Evolutionary conservation across 1,140 invertebrate species (phyloP), one percentile per base, ranked within the genome.

Genomic region (Maconellicoccus hirsutus): DNA sequence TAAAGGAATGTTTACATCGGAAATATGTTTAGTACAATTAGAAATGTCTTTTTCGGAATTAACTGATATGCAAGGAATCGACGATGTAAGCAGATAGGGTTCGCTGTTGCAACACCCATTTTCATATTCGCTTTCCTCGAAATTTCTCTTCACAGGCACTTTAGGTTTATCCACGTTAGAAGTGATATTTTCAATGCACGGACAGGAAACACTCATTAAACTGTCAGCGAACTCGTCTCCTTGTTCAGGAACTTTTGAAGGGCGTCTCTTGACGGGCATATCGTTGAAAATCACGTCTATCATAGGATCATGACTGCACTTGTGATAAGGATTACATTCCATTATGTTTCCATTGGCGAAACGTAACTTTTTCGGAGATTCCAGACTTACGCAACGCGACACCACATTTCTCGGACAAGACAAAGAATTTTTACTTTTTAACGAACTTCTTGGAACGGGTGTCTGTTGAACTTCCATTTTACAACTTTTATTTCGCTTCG

Each of bases 361-460:
- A 59, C 89, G 79, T 33, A 92, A 77, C 74, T 87, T 86, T 76
- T 92, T 91, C 23, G 89, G 89, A 25, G 89, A 91, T 77, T 92
- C 90, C 74, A 89, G 82, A 76, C 89, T 91, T 69, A 87, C 87
- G 75, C 87, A 90, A 71, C 89, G 81, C 14, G 80, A 76, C 3
- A 83, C 70, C 21, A 39, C 26, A 12, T n/a, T 71, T 25, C 27
- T 7, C 1, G 59, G 23, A 21, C 29, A 25, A 8, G 59, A 26
- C 1, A 59, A 8, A 8, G 59, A 33, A 66, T 69, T 71, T 16
- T 26, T n/a, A 66, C 26, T 73, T 59, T 76, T 76, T 16, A 76
- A 71, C 27, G 74, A 75, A 27, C 75, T 76, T 21, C 75, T 59
- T 0, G 75, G 75, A 16, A 59, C 70, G 1, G 25, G 59, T 66